phyloP scores from a whole-genome alignment of 2,797 vertebrate genomes.

The Ispidina picta region DNA sequence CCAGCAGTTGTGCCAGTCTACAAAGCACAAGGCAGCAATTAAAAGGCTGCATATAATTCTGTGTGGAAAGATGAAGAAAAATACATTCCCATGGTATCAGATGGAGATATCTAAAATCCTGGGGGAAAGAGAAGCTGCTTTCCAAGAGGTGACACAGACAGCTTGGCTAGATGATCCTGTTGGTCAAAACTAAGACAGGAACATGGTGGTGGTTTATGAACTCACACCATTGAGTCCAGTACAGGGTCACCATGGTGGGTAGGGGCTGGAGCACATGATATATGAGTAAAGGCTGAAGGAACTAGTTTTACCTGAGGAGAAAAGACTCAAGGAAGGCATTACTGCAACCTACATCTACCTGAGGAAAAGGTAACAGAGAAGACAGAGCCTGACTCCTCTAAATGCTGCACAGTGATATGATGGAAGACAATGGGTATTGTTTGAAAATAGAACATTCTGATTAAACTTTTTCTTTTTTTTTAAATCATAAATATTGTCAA shows the following conservation, averaged over 20 bases:
- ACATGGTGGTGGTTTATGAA: not conserved
- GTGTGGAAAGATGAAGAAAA: not conserved
- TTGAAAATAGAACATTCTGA: not conserved
- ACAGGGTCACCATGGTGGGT: not conserved
- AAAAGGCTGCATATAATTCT: not conserved
- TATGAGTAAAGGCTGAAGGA: not conserved
- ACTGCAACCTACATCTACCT: not conserved
- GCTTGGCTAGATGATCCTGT: not conserved
- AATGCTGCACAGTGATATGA: rapidly evolving
- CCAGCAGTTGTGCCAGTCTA: not conserved
- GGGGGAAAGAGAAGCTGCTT: not conserved
- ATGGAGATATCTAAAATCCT: not conserved
- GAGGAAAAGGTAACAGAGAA: not conserved
- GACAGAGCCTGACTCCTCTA: not conserved
- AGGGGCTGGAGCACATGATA: not conserved
- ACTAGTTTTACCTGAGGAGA: not conserved
- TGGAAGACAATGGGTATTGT: not conserved
- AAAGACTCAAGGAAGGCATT: not conserved
- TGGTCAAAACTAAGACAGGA: not conserved
- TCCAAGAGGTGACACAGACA: not conserved
- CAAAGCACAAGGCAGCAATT: not conserved
- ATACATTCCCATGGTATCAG: not conserved
- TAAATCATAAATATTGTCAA: not conserved
- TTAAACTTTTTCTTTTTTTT: not conserved
- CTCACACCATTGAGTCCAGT: not conserved